A percentile compares a stretch with the other conserved stretches of the same genome.
These are phyloP conservation scores for Clivina fossor DNA, from an alignment of 2,888 invertebrate genomes.

Conservation along the genomic window DNA sequence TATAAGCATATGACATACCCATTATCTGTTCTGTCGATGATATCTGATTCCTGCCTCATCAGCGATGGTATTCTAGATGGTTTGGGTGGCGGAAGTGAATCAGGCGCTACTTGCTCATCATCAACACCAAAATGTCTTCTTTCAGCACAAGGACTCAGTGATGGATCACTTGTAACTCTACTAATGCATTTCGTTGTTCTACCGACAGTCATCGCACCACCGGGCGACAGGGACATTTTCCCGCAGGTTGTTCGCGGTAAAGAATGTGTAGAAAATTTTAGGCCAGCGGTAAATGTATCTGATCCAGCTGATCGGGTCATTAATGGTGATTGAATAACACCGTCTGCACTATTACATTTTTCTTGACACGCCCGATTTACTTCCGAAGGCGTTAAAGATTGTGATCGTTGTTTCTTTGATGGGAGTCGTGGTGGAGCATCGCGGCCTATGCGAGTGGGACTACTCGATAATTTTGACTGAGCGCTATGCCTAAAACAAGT, in stretches of 20 bases:
- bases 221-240: conserved; percentile 57
- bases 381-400: conserved; percentile 72
- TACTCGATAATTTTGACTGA: conserved; percentile 55
- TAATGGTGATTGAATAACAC: conserved; percentile 61
- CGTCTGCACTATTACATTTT: conserved; percentile 71
- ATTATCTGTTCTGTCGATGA: conserved; percentile 28
- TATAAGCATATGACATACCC: conserved; percentile 12
- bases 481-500: conserved; percentile 42
- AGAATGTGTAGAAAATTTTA: conserved; percentile 62
- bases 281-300: conserved; percentile 45
- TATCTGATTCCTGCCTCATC: conserved; percentile 49
- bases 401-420: conserved; percentile 72
- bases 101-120: conserved; percentile 59
- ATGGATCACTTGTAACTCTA: conserved; percentile 63
- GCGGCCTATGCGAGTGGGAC: conserved; percentile 58
- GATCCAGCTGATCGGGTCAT: conserved; percentile 54
- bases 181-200: conserved; percentile 55
- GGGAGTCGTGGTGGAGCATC: conserved; percentile 56
- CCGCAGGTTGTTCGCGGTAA: conserved; percentile 56
- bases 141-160: conserved; percentile 61
- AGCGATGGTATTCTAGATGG: conserved; percentile 65
- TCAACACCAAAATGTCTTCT: conserved; percentile 58
- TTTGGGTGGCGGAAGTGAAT: conserved; percentile 59
- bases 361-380: conserved; percentile 56
- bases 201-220: conserved; percentile 53